A percentile compares a stretch with the other conserved stretches of the same genome.
These are phyloP conservation scores for Amblyraja radiata DNA, from an alignment of 2,797 vertebrate genomes.

Conservation along the genomic window DNA sequence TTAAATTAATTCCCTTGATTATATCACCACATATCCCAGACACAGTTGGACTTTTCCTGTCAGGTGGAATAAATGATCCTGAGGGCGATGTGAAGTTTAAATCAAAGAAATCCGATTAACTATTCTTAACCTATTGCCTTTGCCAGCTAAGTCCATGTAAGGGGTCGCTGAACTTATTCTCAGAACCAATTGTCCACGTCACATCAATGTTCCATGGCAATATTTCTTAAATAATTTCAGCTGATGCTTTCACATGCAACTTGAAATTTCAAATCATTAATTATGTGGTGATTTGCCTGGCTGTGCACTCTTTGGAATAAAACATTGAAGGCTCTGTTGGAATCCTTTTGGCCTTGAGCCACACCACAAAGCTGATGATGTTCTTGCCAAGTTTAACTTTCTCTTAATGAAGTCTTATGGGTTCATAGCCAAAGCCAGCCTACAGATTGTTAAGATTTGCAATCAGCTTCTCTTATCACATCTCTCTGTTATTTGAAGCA, in stretches of 20 bases:
- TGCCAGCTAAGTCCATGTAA: slow-evolving; percentile 3
- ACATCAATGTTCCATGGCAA: slow-evolving; percentile 9
- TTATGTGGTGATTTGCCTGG: slow-evolving; percentile 26
- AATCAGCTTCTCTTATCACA: not conserved
- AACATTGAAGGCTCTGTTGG: slow-evolving; percentile 36
- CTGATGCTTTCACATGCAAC: not conserved
- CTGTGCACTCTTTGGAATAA: not conserved
- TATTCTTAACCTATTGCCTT: not conserved
- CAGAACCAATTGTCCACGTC: not conserved
- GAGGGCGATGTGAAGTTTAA: not conserved
- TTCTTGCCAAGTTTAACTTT: slow-evolving; percentile 28
- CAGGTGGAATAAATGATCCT: too few species aligned
- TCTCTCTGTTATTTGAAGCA: not conserved
- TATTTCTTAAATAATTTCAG: not conserved
- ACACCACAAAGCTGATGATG: slow-evolving; percentile 29
- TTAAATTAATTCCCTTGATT: not conserved
- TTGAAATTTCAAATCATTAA: slow-evolving; percentile 19
- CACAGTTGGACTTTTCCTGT: not conserved
- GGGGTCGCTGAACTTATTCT: not conserved
- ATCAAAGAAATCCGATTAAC: not conserved
- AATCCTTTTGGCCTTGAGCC: not conserved
- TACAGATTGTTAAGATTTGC: not conserved
- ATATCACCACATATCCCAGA: not conserved
- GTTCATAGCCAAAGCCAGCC: slow-evolving; percentile 10
- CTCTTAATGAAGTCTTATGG: slow-evolving; percentile 18